Conservation (phyloP, 2,113 vertebrate genomes). For the Piprites chloris region DNA sequence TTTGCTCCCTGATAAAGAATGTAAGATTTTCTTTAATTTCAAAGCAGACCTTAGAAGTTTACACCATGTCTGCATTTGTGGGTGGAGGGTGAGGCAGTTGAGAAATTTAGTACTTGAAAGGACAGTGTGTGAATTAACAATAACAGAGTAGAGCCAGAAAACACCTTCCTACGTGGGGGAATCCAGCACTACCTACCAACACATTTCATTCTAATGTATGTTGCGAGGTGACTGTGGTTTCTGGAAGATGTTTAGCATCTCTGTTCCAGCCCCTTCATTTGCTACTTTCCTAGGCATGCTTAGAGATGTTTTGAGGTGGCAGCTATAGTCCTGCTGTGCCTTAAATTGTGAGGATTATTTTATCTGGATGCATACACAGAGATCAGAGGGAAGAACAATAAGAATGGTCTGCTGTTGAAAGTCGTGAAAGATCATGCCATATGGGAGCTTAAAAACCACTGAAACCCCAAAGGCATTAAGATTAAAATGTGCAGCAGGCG, state of each 20-base stretch:
- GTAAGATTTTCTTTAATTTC: not conserved
- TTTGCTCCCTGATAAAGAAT: not conserved
- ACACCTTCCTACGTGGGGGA: not conserved
- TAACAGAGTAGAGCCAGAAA: not conserved
- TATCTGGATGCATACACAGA: not conserved
- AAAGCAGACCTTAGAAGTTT: not conserved
- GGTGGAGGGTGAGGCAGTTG: not conserved
- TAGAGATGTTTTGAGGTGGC: not conserved
- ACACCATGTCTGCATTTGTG: not conserved
- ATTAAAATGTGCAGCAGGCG: not conserved
- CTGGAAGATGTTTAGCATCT: not conserved
- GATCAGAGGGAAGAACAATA: not conserved
- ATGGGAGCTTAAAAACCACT: not conserved
- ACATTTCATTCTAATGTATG: fast-evolving
- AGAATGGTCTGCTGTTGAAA: not conserved
- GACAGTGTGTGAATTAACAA: not conserved
- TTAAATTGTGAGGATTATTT: not conserved
- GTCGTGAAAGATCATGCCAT: not conserved
- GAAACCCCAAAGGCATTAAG: not conserved
- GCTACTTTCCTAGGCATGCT: not conserved
- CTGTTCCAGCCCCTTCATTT: not conserved
- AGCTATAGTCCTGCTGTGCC: not conserved
- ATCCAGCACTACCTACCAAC: not conserved
- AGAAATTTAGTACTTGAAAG: not conserved
- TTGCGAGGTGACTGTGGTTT: not conserved